A percentile compares a stretch with the other conserved stretches of the same genome.
Evolutionary conservation across 2,888 invertebrate genomes (phyloP).

Genomic region (Ormyrus labotus): DNA sequence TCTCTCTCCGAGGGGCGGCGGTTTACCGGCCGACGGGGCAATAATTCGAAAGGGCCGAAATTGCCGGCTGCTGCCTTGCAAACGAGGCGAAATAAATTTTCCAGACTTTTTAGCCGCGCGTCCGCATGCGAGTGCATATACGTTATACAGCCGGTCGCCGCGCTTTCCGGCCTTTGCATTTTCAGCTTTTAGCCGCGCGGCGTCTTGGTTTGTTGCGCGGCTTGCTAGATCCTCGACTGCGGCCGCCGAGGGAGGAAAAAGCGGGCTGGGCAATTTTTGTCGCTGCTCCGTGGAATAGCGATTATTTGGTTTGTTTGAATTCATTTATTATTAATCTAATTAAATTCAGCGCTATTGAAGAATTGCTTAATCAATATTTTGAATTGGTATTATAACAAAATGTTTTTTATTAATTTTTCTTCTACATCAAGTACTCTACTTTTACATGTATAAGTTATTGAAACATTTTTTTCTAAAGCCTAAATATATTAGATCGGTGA

Average conservation of each 20-base stretch:
- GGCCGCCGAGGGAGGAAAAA: not conserved
- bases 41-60: constrained; percentile 37
- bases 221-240: not conserved
- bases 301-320: too few relatives aligned
- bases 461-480: too few relatives aligned
- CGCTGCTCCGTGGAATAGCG: too few relatives aligned
- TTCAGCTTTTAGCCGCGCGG: not conserved
- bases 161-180: not conserved
- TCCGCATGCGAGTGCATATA: not conserved
- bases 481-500: too few relatives aligned
- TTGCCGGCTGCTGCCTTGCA: constrained; percentile 42
- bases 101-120: constrained; percentile 53
- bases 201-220: constrained; percentile 26
- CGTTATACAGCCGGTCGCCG: not conserved
- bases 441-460: too few relatives aligned
- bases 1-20: not conserved
- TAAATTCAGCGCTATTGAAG: too few relatives aligned
- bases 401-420: too few relatives aligned
- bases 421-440: too few relatives aligned
- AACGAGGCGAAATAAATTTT: constrained; percentile 61
- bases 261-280: not conserved
- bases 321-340: too few relatives aligned
- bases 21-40: constrained; percentile 28
- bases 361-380: too few relatives aligned
- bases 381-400: too few relatives aligned